Evolutionary conservation across 2,888 invertebrate species (phyloP), one percentile per base, ranked within the genome.

Genomic region (Ommatoiulus sabulosus): DNA sequence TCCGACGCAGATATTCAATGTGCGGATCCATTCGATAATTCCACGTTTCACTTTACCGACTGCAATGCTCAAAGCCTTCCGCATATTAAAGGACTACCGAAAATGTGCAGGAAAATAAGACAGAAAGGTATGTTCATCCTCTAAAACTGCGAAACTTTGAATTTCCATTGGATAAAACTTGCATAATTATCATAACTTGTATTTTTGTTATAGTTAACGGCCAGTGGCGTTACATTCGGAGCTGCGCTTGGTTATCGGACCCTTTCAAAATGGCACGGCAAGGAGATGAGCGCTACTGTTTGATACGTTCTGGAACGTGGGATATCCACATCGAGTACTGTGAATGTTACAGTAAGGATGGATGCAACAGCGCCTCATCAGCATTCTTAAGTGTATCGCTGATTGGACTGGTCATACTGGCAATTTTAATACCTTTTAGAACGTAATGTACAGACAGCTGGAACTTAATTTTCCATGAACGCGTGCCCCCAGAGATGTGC

Each of bases 281-380:
- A 12, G 97, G 97, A 0, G 97, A 98, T 91, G 97, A 98, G 92
- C 94, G 98, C 88, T 97, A 96, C 93, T 98, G 98, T 91, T 93
- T 97, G 15, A 96, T 97, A 96, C 94, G 97, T 91, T 97, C 97
- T 0, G 97, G 97, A 35, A 97, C 97, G 0, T 97, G 97, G 93
- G 97, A 98, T 92, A 97, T 98, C 90, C 98, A 97, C 92, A 96
- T 97, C 94, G 98, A 98, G 93, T 97, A 96, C 91, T 98, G 98
- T 92, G 97, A 97, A 0, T 98, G 98, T 91, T 96, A 91, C 88
- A 97, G 96, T 91, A 97, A 97, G 93, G 97, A 98, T 92, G 97
- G 97, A 0, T 98, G 98, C 92, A 98, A 98, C 92, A 93, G 94
- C 2, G 95, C 95, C 24, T 10, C n/a, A 3, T 48, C 44, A 5